A percentile compares a stretch with the other conserved stretches of the same genome.
Conservation (phyloP, 2,888 invertebrate species). For the Andrena bicolor region DNA sequence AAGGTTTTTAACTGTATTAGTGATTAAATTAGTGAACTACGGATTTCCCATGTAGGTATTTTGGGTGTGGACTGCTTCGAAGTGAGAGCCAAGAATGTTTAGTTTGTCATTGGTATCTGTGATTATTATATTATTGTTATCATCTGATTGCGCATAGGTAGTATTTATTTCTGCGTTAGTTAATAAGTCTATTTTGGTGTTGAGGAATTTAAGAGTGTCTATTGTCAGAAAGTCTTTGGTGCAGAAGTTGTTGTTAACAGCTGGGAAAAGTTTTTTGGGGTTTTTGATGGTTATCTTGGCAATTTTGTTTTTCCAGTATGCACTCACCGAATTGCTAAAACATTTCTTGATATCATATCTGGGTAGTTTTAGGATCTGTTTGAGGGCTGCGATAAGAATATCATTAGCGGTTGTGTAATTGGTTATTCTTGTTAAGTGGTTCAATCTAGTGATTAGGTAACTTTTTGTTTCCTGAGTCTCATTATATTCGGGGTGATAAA, state of each 20-base stretch:
- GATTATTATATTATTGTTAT: background rate
- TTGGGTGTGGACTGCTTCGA: conserved; percentile 11
- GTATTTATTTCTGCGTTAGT: background rate
- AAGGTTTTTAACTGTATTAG: background rate
- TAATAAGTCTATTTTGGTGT: background rate
- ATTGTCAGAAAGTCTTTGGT: background rate
- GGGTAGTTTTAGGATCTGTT: too few relatives aligned
- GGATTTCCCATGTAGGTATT: background rate
- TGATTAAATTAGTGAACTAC: background rate
- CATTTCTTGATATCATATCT: too few relatives aligned
- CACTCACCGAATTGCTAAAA: too few relatives aligned
- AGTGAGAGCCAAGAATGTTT: conserved; percentile 21
- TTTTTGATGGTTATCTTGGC: too few relatives aligned
- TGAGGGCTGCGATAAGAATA: background rate
- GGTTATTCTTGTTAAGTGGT: background rate
- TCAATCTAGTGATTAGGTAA: background rate
- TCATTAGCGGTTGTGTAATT: background rate
- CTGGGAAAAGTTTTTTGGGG: conserved; percentile 10
- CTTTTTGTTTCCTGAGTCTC: background rate
- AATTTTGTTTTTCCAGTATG: too few relatives aligned
- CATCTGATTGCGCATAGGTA: background rate
- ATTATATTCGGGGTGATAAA: background rate
- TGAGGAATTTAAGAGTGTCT: background rate
- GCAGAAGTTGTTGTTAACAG: conserved; percentile 15
- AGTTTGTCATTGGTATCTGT: conserved; percentile 1